Evolutionary conservation across 2,888 invertebrate species (phyloP), one percentile per base, ranked within the genome.

Genomic region (Scaptomyza parva): DNA sequence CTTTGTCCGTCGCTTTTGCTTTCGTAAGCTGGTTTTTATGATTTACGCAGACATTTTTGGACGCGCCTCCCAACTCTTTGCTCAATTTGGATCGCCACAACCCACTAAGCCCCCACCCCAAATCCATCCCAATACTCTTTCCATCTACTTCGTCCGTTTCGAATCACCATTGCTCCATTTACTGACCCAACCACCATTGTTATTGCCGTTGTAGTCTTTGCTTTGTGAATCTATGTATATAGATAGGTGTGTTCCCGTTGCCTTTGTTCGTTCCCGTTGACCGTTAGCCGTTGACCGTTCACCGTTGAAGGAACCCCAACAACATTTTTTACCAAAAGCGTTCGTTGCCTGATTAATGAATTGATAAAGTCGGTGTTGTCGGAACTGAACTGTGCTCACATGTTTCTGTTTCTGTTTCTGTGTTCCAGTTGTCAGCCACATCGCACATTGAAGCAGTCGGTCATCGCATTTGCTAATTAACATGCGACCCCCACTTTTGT

Each of bases 381-480:
- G 8, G 45, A 53, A 52, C 39, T 17, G 45, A 53, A 52, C 43
- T 20, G 44, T 28, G 43, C 74, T 54, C 62, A 74, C 72, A 68
- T 74, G 69, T 37, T 52, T 37, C 17, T 37, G 37, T 17, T 37
- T 17, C n/a, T n/a, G n/a, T n/a, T n/a, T n/a, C n/a, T n/a, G n/a
- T n/a, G n/a, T 33, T 17, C 37, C 37, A 37, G n/a, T n/a, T n/a
- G 8, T 17, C 37, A 41, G 37, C 55, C 37, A 28, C 14, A 18
- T 22, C 41, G 28, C 43, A 37, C 37, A 53, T 43, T 43, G 30
- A 35, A 22, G 47, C 33, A 59, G 62, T 47, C 61, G 30, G 43
- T 67, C 58, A 47, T 55, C 72, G 64, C 69, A 77, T 87, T 87
- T 72, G 66, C 82, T 84, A 84, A 84, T 84, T 84, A 84, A 87